Percentiles rank a stretch among this genome's conserved stretches.
Conservation (phyloP, 2,797 vertebrate genomes). For the Mareca strepera region DNA sequence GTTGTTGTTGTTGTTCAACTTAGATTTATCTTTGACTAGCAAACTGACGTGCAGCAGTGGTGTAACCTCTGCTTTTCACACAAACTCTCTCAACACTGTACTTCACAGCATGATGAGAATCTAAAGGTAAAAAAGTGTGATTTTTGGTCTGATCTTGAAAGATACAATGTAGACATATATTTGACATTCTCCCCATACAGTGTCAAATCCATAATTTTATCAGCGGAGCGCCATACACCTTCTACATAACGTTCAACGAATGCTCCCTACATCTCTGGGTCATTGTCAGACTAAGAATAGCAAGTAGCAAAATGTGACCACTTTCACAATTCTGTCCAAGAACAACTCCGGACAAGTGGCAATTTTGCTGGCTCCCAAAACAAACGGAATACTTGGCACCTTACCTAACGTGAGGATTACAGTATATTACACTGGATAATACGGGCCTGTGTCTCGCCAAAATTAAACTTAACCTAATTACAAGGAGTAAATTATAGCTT, state of each 20-base stretch:
- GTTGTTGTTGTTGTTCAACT: background rate
- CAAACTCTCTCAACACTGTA: background rate
- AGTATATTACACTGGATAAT: constrained; percentile 62
- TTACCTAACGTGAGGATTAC: constrained; percentile 52
- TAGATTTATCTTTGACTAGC: background rate
- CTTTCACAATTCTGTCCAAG: constrained; percentile 54
- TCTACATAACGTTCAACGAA: background rate
- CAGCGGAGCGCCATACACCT: background rate
- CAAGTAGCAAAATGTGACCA: constrained; percentile 41
- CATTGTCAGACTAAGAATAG: constrained; percentile 29
- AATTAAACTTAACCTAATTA: constrained; percentile 69
- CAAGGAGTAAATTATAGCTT: constrained; percentile 57
- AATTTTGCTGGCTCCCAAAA: constrained; percentile 69
- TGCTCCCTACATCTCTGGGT: background rate
- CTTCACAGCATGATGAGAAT: background rate
- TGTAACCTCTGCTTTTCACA: background rate
- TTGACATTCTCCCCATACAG: background rate
- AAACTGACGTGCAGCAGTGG: background rate
- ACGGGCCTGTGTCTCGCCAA: constrained; percentile 34
- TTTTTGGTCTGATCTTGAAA: background rate
- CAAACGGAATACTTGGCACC: constrained; percentile 63
- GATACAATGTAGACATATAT: background rate
- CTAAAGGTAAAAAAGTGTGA: background rate
- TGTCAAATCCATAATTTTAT: background rate
- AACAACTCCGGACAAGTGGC: constrained; percentile 66